These are phyloP conservation scores for Plusia festucae DNA, from an alignment of 2,888 invertebrate genomes.

Conservation along the genomic window DNA sequence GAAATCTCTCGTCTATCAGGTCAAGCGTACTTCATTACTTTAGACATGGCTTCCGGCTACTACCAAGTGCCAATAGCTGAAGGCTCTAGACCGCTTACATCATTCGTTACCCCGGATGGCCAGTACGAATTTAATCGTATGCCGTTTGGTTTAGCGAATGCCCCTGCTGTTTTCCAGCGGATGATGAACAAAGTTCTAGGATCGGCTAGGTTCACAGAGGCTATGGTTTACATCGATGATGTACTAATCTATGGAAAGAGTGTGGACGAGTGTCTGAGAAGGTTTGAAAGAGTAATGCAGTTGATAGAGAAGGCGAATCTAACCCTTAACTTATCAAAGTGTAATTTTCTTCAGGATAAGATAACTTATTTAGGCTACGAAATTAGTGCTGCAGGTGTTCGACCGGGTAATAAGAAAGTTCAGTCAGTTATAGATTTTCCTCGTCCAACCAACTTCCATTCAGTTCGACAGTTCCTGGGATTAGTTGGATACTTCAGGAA, in stretches of 20 bases:
- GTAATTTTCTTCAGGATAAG: neutral
- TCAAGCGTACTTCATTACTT: neutral
- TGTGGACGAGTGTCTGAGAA: neutral
- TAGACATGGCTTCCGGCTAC: neutral
- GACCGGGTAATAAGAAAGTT: neutral
- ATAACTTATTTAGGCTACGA: neutral
- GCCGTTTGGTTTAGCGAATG: too few relatives aligned
- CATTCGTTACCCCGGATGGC: too few relatives aligned
- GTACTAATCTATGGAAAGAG: neutral
- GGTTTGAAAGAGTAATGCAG: neutral
- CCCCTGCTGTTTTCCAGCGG: too few relatives aligned
- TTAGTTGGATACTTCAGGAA: neutral
- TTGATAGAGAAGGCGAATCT: neutral
- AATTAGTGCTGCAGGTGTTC: neutral
- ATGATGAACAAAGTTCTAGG: conserved; percentile 2
- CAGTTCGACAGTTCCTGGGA: neutral
- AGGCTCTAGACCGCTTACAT: neutral
- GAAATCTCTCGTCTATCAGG: neutral
- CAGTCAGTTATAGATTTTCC: neutral
- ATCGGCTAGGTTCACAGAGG: neutral
- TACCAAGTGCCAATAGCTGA: conserved; percentile 3
- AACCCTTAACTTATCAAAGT: conserved; percentile 2
- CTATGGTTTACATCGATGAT: conserved; percentile 9
- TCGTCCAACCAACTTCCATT: neutral
- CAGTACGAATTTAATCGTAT: too few relatives aligned